A percentile compares a stretch with the other conserved stretches of the same genome.
These are phyloP conservation scores for Cyclina sinensis DNA, from an alignment of 1,140 invertebrate genomes.

Conservation along the genomic window DNA sequence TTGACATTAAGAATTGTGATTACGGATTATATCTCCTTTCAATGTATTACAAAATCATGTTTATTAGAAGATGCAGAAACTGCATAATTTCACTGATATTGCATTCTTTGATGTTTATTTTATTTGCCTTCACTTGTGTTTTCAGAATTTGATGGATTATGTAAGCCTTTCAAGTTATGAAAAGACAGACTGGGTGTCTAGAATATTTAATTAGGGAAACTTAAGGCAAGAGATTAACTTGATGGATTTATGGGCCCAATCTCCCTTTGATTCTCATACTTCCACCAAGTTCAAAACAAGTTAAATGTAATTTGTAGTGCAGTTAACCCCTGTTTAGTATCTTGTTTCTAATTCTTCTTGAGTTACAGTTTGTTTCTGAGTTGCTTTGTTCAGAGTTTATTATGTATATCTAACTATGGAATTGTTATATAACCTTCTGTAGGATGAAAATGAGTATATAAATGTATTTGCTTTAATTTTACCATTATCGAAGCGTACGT, in stretches of 20 bases:
- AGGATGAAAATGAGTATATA: no score
- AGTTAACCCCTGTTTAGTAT: no score
- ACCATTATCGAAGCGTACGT: no score
- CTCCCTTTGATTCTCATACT: slow-evolving; percentile 35
- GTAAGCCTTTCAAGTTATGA: slow-evolving; percentile 54
- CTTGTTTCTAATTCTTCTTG: no score
- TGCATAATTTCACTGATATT: slow-evolving; percentile 40
- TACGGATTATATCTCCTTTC: no score
- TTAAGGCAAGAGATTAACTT: slow-evolving; percentile 40
- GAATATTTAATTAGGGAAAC: slow-evolving; percentile 60
- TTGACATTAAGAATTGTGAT: no score
- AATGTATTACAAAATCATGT: background rate
- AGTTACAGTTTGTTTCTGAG: no score
- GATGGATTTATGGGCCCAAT: slow-evolving; percentile 51
- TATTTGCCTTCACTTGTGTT: slow-evolving; percentile 40
- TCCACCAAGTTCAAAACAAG: slow-evolving; percentile 21
- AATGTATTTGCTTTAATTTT: no score
- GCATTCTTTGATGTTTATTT: slow-evolving; percentile 54
- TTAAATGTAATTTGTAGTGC: background rate
- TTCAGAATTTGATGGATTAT: slow-evolving; percentile 37
- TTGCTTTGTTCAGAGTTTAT: no score
- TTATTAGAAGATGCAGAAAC: background rate
- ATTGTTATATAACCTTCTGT: no score
- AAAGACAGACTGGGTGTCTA: slow-evolving; percentile 39
- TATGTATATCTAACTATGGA: no score